Conservation (phyloP, 2,888 invertebrate genomes). For the Tetrapedia diversipes region DNA sequence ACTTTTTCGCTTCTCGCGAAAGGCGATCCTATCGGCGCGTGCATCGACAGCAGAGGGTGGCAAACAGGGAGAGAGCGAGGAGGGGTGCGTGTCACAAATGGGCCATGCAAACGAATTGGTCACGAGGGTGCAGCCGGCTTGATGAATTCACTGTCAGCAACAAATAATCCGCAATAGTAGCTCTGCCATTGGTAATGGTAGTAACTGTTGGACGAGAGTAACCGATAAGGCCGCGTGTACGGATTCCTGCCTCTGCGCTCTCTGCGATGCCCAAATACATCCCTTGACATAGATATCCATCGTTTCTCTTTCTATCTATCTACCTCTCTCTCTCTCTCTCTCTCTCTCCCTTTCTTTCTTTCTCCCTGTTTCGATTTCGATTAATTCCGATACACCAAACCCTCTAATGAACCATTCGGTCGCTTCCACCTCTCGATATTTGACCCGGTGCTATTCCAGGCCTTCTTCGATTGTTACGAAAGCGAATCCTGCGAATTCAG, state of each 20-base stretch:
- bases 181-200: conserved; percentile 6
- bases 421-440: background rate
- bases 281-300: conserved; percentile 27
- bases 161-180: conserved; percentile 57
- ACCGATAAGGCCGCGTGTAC: conserved; percentile 34
- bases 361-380: conserved; percentile 26
- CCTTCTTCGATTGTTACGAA: background rate
- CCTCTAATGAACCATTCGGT: conserved; percentile 8
- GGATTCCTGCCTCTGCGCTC: conserved; percentile 1
- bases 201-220: conserved; percentile 21
- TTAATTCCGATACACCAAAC: background rate
- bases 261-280: conserved; percentile 25
- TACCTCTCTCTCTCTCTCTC: no score
- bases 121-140: conserved; percentile 24
- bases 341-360: no score
- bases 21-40: conserved; percentile 41
- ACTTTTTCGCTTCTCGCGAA: conserved; percentile 35
- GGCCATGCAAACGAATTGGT: conserved; percentile 45
- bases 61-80: background rate
- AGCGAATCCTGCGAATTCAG: background rate
- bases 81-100: conserved; percentile 28
- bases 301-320: conserved; percentile 11
- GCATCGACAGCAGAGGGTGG: background rate
- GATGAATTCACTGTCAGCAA: conserved; percentile 63
- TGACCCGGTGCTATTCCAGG: no score